A percentile compares a stretch with the other conserved stretches of the same genome.
These are phyloP conservation scores for Apteryx mantelli DNA, from an alignment of 2,113 vertebrate genomes.

Conservation along the genomic window DNA sequence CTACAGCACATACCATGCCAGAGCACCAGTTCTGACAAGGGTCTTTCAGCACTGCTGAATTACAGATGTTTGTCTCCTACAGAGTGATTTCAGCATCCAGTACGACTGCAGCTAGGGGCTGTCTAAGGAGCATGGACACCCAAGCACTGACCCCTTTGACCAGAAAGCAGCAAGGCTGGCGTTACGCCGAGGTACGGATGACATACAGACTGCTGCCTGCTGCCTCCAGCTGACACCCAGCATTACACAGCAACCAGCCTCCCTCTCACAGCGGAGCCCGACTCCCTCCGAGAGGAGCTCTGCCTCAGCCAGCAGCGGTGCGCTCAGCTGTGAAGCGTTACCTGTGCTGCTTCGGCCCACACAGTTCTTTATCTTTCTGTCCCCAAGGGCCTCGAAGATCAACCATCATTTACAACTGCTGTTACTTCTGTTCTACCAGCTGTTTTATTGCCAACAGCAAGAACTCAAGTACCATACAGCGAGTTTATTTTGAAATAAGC, in stretches of 20 bases:
- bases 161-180: background rate
- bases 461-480: background rate
- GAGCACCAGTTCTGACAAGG: background rate
- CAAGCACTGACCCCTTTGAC: background rate
- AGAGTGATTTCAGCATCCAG: background rate
- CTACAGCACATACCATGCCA: background rate
- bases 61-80: background rate
- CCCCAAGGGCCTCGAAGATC: background rate
- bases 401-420: background rate
- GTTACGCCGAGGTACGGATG: background rate
- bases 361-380: background rate
- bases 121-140: background rate
- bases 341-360: too few relatives aligned
- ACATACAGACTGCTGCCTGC: background rate
- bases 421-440: background rate
- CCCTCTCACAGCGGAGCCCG: background rate
- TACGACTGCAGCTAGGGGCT: background rate
- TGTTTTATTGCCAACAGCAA: background rate
- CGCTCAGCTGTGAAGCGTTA: background rate
- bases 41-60: background rate
- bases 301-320: background rate
- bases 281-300: background rate
- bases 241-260: background rate
- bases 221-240: fast-evolving
- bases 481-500: background rate